A percentile compares a stretch with the other conserved stretches of the same genome.
phyloP scores from a whole-genome alignment of 2,113 vertebrate species.

The Pao palembangensis region DNA sequence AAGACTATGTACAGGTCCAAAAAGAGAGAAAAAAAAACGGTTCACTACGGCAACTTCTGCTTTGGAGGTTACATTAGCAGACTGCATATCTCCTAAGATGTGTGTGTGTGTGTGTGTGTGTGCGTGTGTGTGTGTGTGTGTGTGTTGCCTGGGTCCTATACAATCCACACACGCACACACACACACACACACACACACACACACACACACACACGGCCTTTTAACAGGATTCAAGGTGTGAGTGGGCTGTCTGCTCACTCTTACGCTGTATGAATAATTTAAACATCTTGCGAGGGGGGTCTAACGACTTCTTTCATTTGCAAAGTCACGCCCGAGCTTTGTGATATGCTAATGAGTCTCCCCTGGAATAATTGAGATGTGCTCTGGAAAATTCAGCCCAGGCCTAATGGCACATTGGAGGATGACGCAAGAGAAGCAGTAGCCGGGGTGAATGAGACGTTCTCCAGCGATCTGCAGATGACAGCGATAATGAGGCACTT shows the following conservation, averaged over 20 bases:
- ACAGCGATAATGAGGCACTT: conserved; percentile 45
- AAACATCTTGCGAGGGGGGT: conserved; percentile 23
- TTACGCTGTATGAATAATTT: conserved; percentile 52
- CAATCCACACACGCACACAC: neutral
- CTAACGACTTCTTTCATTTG: conserved; percentile 70
- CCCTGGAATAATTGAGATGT: conserved; percentile 61
- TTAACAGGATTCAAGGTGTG: no score
- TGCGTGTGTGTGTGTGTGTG: no score
- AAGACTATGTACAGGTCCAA: no score
- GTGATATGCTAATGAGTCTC: conserved; percentile 65
- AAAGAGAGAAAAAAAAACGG: no score
- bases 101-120: no score
- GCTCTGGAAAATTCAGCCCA: conserved; percentile 41
- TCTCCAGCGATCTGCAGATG: conserved; percentile 38
- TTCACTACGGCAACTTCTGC: no score
- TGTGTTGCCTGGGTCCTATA: no score
- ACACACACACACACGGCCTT: neutral
- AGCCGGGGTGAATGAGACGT: conserved; percentile 34
- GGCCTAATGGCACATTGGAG: conserved; percentile 47
- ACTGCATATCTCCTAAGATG: conserved; percentile 1
- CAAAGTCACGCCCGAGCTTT: conserved; percentile 66
- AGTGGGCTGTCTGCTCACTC: conserved; percentile 1
- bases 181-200: neutral
- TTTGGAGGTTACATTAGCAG: conserved; percentile 16
- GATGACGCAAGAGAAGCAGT: conserved; percentile 36